A percentile compares a stretch with the other conserved stretches of the same genome.
Evolutionary conservation across 2,888 invertebrate species (phyloP).

Genomic region (Cataglyphis cursor): DNA sequence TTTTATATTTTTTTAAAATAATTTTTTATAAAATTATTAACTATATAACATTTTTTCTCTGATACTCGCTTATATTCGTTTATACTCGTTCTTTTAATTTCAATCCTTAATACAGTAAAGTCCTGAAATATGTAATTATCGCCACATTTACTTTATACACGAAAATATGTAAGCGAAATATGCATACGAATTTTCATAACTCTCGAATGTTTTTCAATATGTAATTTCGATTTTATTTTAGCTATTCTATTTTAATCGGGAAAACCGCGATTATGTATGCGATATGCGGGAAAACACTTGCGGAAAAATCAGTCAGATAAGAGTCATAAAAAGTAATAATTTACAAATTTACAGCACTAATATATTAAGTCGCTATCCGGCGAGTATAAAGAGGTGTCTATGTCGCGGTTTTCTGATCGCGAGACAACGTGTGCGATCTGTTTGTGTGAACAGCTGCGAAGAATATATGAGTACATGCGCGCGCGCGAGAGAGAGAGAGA

Average conservation of each 20-base stretch:
- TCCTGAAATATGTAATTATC: neutral
- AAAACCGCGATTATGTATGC: neutral
- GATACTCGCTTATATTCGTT: neutral
- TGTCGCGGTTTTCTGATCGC: constrained; percentile 52
- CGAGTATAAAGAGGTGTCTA: constrained; percentile 62
- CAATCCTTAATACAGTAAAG: neutral
- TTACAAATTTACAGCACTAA: constrained; percentile 61
- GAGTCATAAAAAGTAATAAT: constrained; percentile 54
- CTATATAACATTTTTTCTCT: neutral
- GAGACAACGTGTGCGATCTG: constrained; percentile 49
- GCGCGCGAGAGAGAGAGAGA: neutral
- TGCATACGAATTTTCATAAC: neutral
- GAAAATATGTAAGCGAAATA: neutral
- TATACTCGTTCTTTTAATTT: neutral
- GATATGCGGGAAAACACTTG: neutral
- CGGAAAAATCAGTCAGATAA: constrained; percentile 42
- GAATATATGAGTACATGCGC: constrained; percentile 60
- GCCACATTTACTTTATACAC: neutral
- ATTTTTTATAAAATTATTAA: neutral
- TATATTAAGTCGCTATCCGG: constrained; percentile 63
- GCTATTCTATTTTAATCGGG: constrained; percentile 9
- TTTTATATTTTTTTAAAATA: neutral
- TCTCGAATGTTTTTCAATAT: neutral
- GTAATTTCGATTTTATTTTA: neutral
- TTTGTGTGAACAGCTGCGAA: constrained; percentile 74